These are phyloP conservation scores for Merluccius polli DNA, from an alignment of 2,797 vertebrate genomes.

Conservation along the genomic window DNA sequence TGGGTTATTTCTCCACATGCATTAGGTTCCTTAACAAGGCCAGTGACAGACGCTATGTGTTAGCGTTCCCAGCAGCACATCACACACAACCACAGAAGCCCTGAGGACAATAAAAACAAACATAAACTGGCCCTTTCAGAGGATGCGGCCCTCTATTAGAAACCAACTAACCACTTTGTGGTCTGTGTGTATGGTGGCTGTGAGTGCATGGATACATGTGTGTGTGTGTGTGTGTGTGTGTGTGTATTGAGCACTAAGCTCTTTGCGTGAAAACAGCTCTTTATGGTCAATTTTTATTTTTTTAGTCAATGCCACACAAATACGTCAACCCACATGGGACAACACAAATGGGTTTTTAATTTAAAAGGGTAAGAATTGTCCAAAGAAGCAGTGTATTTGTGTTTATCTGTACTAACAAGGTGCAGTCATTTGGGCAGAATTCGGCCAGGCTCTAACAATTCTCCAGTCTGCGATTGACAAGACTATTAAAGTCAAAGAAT, in stretches of 20 bases:
- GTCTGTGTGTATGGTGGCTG: not conserved
- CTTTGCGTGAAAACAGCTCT: not conserved
- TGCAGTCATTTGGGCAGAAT: not conserved
- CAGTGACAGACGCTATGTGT: not conserved
- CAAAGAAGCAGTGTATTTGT: not conserved
- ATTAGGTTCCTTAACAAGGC: conserved; percentile 1
- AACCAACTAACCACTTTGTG: conserved; percentile 18
- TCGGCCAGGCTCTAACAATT: not conserved
- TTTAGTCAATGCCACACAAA: not conserved
- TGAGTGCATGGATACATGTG: not conserved
- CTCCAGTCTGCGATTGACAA: not conserved
- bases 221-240: conserved; percentile 1
- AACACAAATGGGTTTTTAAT: not conserved
- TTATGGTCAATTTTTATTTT: not conserved
- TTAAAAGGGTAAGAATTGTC: not conserved
- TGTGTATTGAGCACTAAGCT: not conserved
- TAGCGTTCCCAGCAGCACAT: not conserved
- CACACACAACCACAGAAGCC: not conserved
- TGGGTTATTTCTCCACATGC: not conserved
- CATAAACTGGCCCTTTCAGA: conserved; percentile 40
- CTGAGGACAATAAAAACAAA: conserved; percentile 26
- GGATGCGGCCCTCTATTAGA: conserved; percentile 45
- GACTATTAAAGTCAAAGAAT: not conserved
- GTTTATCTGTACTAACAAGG: not conserved
- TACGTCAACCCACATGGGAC: not conserved